Evolutionary conservation across 2,113 vertebrate species (phyloP).

Genomic region (Dromaius novaehollandiae): DNA sequence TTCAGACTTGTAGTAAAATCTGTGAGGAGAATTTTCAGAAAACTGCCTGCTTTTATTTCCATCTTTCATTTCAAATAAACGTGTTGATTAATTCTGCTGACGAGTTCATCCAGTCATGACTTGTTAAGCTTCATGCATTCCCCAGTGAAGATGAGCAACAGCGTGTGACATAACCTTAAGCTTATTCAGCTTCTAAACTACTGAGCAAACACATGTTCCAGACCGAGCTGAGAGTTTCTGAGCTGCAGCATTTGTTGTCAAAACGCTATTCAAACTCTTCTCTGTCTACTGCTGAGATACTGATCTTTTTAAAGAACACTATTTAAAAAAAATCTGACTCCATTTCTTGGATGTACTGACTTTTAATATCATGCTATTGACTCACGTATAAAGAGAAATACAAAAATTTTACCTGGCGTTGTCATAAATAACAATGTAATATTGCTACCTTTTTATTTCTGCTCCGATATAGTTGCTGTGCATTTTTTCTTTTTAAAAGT

Average conservation of each 20-base stretch:
- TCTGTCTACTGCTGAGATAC: conserved; percentile 56
- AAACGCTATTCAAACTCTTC: conserved; percentile 71
- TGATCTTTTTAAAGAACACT: neutral
- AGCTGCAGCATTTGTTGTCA: conserved; percentile 56
- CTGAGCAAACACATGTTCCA: conserved; percentile 82
- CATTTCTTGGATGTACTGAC: conserved; percentile 32
- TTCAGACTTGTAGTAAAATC: neutral
- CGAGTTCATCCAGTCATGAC: conserved; percentile 60
- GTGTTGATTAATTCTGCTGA: conserved; percentile 41
- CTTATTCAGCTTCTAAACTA: conserved; percentile 66
- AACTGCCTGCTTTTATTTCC: neutral
- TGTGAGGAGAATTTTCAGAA: neutral
- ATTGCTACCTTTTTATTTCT: neutral
- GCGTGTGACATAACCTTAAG: conserved; percentile 52
- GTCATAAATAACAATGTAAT: neutral
- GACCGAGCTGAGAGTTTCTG: conserved; percentile 61
- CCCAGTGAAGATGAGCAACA: conserved; percentile 49
- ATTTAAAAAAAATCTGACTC: conserved; percentile 35
- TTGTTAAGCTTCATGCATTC: conserved; percentile 66
- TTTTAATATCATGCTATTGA: neutral
- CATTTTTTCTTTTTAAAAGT: neutral
- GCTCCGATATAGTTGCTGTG: neutral
- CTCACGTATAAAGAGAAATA: neutral
- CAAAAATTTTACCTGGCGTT: neutral
- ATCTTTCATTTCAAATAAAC: neutral